A percentile compares a stretch with the other conserved stretches of the same genome.
Conservation (phyloP, 2,113 vertebrate genomes). For the Antigone vipio region DNA sequence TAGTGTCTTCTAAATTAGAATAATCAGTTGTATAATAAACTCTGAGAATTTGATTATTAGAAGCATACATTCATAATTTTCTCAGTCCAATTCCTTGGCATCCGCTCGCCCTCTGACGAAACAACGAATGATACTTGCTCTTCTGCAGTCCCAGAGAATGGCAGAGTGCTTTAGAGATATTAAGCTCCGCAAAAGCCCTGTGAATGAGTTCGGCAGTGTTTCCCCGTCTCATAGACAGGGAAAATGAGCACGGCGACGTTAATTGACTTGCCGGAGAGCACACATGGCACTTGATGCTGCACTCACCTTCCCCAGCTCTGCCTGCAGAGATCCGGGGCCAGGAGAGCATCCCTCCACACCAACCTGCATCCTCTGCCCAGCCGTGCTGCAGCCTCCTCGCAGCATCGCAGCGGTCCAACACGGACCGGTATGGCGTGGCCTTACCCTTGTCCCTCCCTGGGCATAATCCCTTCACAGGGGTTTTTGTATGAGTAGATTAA, state of each 20-base stretch:
- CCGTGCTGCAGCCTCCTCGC: neutral
- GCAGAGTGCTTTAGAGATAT: neutral
- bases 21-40: neutral
- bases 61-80: neutral
- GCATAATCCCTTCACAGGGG: neutral
- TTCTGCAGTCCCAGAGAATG: neutral
- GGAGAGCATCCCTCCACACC: neutral
- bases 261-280: conserved; percentile 6
- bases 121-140: neutral
- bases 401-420: neutral
- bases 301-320: neutral
- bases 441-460: neutral
- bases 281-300: neutral
- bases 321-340: accelerated
- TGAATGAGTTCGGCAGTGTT: neutral
- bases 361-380: accelerated
- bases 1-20: neutral
- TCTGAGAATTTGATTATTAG: neutral
- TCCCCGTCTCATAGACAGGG: neutral
- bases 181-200: neutral
- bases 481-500: neutral
- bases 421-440: accelerated
- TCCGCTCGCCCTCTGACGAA: neutral
- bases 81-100: conserved; percentile 20
- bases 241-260: neutral